Base-by-base conservation (phyloP, 2,797 vertebrate species). In the Artibeus lituratus region DNA sequence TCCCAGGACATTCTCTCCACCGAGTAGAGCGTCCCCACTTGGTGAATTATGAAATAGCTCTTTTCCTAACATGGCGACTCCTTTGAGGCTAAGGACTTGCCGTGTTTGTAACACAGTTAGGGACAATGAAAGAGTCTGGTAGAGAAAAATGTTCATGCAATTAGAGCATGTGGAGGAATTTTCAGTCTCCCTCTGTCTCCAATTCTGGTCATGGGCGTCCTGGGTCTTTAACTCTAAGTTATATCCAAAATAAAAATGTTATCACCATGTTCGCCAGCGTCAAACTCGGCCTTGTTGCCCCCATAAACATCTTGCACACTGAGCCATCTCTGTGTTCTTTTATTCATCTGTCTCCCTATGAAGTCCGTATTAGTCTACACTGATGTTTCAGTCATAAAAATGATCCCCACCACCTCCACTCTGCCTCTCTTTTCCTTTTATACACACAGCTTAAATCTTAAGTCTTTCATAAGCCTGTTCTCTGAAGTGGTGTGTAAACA, bases 391-490 rank as follows among this genome's bases (percentile, higher is more conserved):
- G 90, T 53, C 57, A 18, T 91, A 85, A 95, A 95, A 93, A 76
- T 32, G 78, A 92, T 59, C 59, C 69, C 51, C 44, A 18, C 73
- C 53, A 57, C 72, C 74, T 70, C 87, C 44, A 9, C 51, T 88
- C 12, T 44, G 32, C 84, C 72, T 96, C 74, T 59, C 80, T 87
- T 83, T 91, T 59, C 69, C 47, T 53, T 94, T 81, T 78, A 94
- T 95, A 94, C n/a, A 70, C 10, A 69, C 49, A 82, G 65, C 83
- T 96, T 95, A 94, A 90, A 76, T 69, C 78, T 91, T 42, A 77
- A 85, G 77, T 80, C 95, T 81, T 93, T 82, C 86, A 62, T 94
- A 95, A 96, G 55, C 70, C 73, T 21, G 93, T 88, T 86, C 95
- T 93, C 82, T 93, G 44, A 39, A 39, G 32, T 74, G 77, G 29